Evolutionary conservation across 2,888 invertebrate species (phyloP), one percentile per base, ranked within the genome.

Genomic region (Mesorhabditis belari): DNA sequence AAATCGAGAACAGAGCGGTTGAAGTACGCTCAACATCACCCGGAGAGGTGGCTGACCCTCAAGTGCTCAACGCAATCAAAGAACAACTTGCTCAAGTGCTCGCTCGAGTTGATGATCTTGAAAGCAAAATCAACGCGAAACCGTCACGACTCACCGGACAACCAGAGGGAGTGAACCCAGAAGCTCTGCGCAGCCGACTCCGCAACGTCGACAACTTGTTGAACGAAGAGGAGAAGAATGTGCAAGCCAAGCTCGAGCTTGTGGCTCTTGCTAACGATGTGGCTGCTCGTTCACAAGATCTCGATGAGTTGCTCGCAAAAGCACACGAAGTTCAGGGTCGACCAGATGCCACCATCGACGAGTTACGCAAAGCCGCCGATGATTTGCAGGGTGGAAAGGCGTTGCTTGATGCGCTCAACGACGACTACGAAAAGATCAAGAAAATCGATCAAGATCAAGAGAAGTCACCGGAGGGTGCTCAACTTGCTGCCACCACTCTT

Each of bases 121-220:
- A 35, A n/a, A 35, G 44, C 12, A 35, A 35, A n/a, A 9, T 17
- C 1, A n/a, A 9, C 44, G 44, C 12, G n/a, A 35, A 35, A n/a
- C 44, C 44, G n/a, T 35, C 44, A 17, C 44, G 44, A 9, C 44
- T 35, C 44, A 35, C 44, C 44, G 44, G 44, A 35, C 44, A 35
- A 35, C 62, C 69, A 50, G 60, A 35, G n/a, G 66, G 62, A 19
- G 61, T 62, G 26, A 57, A 64, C 28, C 61, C 61, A 44, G 65
- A 69, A 17, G 50, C 35, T 5, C 53, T 64, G 24, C 52, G 60
- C 29, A 44, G 59, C 12, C 64, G 64, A 21, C 62, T 57, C 23
- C 56, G 44, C 54, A 61, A 61, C 6, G 35, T 61, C 25, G 61
- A 58, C 44, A 35, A 35, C n/a, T n/a, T 35, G 44, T n/a, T 35